A percentile compares a stretch with the other conserved stretches of the same genome.
These are phyloP conservation scores for Chouioia cunea DNA, from an alignment of 2,888 invertebrate species.

Conservation along the genomic window DNA sequence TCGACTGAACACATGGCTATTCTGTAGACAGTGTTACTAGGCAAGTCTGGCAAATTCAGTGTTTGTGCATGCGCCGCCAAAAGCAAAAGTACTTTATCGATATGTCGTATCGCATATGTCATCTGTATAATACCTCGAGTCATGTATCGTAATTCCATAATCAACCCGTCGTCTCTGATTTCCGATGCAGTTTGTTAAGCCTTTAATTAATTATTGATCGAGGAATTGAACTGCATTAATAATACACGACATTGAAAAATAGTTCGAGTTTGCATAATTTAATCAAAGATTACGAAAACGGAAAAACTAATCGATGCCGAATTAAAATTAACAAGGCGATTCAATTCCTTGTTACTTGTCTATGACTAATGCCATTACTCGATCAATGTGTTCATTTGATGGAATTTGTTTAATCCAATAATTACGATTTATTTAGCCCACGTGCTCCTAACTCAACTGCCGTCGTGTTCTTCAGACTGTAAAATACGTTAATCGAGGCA, in stretches of 20 bases:
- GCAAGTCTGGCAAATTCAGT: conserved; percentile 60
- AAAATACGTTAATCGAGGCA: conserved; percentile 14
- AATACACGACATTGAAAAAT: background rate
- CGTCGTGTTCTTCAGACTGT: conserved; percentile 17
- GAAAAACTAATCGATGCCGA: background rate
- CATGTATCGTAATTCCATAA: conserved; percentile 8
- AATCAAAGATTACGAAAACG: background rate
- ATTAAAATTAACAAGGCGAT: background rate
- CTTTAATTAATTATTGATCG: conserved; percentile 6
- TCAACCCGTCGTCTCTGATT: background rate
- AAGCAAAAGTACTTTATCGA: conserved; percentile 34
- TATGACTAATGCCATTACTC: background rate
- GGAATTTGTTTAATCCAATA: conserved; percentile 1
- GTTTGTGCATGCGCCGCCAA: conserved; percentile 57
- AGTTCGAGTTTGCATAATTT: conserved; percentile 6
- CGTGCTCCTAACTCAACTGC: conserved; percentile 16
- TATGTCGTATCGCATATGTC: conserved; percentile 15
- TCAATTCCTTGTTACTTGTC: conserved; percentile 4
- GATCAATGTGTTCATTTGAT: conserved; percentile 7
- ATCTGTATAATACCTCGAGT: conserved; percentile 1
- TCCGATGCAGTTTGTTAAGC: conserved; percentile 7
- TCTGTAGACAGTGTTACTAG: conserved; percentile 64
- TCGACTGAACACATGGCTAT: conserved; percentile 62
- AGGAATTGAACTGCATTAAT: conserved; percentile 23
- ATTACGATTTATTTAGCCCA: conserved; percentile 20